These are phyloP conservation scores for Lithophane semibrunnea DNA, from an alignment of 2,888 invertebrate species.

Conservation along the genomic window DNA sequence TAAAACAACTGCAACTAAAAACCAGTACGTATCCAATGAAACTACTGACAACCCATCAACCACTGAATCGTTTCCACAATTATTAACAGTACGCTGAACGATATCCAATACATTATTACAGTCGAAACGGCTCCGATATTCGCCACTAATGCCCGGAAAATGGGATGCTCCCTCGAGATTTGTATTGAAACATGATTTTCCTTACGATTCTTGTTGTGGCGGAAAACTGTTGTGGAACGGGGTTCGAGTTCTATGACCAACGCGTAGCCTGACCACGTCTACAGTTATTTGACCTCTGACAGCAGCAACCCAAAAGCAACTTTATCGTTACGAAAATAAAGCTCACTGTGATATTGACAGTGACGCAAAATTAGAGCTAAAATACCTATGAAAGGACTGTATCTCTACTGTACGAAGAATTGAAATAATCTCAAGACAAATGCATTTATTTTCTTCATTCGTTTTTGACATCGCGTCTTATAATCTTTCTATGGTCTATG, in stretches of 20 bases:
- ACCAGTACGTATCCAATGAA: background rate
- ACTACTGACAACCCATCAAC: constrained; percentile 33
- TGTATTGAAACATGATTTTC: constrained; percentile 38
- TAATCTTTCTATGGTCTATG: too few species aligned
- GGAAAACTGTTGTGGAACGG: background rate
- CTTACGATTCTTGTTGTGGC: constrained; percentile 20
- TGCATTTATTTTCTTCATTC: too few species aligned
- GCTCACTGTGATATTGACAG: too few species aligned
- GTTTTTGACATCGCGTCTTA: too few species aligned
- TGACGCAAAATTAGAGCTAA: too few species aligned
- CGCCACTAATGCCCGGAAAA: constrained; percentile 53
- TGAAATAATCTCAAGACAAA: too few species aligned
- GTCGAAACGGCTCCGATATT: constrained; percentile 29
- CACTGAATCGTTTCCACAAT: constrained; percentile 32
- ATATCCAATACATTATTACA: constrained; percentile 38
- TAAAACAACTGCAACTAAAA: background rate
- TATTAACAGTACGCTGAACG: constrained; percentile 38
- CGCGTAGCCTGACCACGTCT: too few species aligned
- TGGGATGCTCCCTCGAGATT: constrained; percentile 34
- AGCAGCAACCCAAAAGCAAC: too few species aligned
- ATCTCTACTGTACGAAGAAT: too few species aligned
- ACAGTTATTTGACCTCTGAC: too few species aligned
- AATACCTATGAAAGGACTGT: too few species aligned
- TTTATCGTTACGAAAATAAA: too few species aligned
- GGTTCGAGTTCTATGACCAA: background rate